A percentile compares a stretch with the other conserved stretches of the same genome.
These are phyloP conservation scores for Melanaphis sacchari DNA, from an alignment of 1,140 invertebrate genomes.

Conservation along the genomic window DNA sequence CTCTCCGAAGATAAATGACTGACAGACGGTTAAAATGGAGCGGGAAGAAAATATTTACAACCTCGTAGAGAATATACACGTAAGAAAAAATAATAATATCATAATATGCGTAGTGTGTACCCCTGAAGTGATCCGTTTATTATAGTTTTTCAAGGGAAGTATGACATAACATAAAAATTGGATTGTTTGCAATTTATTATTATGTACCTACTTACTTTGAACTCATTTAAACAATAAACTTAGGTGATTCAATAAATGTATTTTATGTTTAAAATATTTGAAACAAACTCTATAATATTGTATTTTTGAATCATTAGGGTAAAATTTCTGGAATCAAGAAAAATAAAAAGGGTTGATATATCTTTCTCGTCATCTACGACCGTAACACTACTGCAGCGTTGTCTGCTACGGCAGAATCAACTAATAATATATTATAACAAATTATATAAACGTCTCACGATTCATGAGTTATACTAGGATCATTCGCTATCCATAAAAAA, in stretches of 20 bases:
- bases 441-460: not conserved
- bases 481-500: not conserved
- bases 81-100: not conserved
- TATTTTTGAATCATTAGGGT: not conserved
- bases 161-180: not conserved
- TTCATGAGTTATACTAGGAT: not conserved
- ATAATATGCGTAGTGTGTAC: not conserved
- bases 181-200: not conserved
- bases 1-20: constrained; percentile 3
- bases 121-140: no score
- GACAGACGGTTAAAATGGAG: not conserved
- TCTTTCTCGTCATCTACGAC: not conserved
- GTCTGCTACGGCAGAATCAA: not conserved
- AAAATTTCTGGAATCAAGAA: not conserved
- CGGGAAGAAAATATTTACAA: not conserved
- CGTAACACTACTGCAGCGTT: not conserved
- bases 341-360: not conserved
- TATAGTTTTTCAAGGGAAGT: not conserved
- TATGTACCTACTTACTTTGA: not conserved
- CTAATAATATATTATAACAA: constrained; percentile 12
- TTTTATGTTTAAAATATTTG: not conserved
- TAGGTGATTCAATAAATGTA: not conserved
- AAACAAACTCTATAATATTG: not conserved
- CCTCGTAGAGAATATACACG: not conserved
- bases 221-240: not conserved